phyloP scores from a whole-genome alignment of 2,113 vertebrate species.

The Tichodroma muraria region DNA sequence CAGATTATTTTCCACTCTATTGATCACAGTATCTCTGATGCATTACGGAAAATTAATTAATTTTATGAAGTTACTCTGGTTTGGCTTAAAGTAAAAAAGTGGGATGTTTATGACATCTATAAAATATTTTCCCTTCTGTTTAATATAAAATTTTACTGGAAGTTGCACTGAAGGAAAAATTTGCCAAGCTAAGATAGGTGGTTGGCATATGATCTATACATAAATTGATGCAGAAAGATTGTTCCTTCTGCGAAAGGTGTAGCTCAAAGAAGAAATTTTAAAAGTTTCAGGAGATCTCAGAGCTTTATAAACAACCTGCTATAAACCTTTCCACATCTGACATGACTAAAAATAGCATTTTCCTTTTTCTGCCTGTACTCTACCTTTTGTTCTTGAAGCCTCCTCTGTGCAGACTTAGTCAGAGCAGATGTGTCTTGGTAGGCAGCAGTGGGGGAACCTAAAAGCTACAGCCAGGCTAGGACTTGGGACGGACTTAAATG shows the following conservation, averaged over 20 bases:
- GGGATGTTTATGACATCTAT: neutral
- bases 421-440: accelerated
- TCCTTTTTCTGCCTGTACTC: neutral
- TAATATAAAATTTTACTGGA: constrained; percentile 35
- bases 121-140: constrained; percentile 30
- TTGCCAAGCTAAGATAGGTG: neutral
- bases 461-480: neutral
- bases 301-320: neutral
- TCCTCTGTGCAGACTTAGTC: neutral
- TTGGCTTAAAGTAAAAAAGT: constrained; percentile 45
- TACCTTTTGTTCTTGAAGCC: neutral
- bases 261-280: neutral
- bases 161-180: constrained; percentile 7
- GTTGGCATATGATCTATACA: neutral
- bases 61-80: constrained; percentile 28
- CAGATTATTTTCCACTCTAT: neutral
- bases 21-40: neutral
- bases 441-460: neutral
- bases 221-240: neutral
- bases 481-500: neutral
- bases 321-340: neutral
- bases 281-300: neutral
- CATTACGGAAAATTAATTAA: constrained; percentile 21
- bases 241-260: neutral
- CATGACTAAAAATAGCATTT: neutral